A percentile compares a stretch with the other conserved stretches of the same genome.
Evolutionary conservation across 2,797 vertebrate species (phyloP).

Genomic region (Gadopsis marmoratus): DNA sequence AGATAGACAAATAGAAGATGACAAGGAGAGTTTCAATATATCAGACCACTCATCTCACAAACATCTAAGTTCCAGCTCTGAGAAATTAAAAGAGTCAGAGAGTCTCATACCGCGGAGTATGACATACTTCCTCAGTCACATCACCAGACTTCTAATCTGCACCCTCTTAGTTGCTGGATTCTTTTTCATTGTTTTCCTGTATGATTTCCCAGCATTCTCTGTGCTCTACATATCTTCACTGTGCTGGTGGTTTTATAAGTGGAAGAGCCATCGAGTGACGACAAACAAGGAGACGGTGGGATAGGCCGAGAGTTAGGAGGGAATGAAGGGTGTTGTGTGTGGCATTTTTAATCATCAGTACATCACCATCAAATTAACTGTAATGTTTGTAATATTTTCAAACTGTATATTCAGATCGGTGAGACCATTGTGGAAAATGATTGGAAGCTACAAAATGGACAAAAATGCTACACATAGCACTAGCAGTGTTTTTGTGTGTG

Average conservation of each 20-base stretch:
- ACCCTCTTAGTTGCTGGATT: constrained; percentile 88
- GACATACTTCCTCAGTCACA: constrained; percentile 80
- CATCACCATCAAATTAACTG: not conserved
- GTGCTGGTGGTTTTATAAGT: constrained; percentile 89
- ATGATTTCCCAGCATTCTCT: constrained; percentile 90
- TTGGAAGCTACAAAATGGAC: not conserved
- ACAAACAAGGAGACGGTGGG: constrained; percentile 59
- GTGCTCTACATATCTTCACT: constrained; percentile 89
- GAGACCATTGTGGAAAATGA: not conserved
- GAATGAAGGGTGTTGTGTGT: not conserved
- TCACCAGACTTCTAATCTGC: constrained; percentile 85
- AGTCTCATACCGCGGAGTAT: constrained; percentile 69
- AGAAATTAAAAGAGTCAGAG: constrained; percentile 69
- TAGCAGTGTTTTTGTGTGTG: constrained; percentile 17
- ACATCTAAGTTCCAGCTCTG: constrained; percentile 42
- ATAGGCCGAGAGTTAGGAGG: not conserved
- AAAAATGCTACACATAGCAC: constrained; percentile 8
- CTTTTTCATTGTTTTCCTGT: constrained; percentile 87
- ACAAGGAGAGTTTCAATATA: constrained; percentile 37
- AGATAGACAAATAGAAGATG: constrained; percentile 42
- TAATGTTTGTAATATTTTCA: not conserved
- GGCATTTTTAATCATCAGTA: constrained; percentile 17
- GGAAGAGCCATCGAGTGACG: constrained; percentile 77
- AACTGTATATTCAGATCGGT: not conserved
- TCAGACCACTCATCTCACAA: constrained; percentile 22